phyloP scores from a whole-genome alignment of 1,140 invertebrate genomes.

The Campoletis sonorensis region DNA sequence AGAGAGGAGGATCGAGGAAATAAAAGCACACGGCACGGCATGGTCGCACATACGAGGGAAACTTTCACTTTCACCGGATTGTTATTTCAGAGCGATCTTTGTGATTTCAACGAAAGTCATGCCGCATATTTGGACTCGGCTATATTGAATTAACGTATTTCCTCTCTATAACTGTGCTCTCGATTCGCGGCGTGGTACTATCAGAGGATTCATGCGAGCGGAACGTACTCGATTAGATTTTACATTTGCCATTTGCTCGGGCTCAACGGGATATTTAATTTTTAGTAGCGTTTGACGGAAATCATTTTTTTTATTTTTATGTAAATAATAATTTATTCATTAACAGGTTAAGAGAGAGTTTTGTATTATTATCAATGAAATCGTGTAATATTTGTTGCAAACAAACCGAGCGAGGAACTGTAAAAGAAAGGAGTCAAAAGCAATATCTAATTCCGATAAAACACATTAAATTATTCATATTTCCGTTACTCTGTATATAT shows the following conservation, averaged over 20 bases:
- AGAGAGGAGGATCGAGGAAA: not conserved
- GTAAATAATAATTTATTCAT: too few relatives aligned
- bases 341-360: too few relatives aligned
- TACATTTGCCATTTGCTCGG: conserved; percentile 1
- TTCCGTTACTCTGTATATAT: too few relatives aligned
- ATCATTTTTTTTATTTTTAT: not conserved
- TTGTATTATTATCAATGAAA: too few relatives aligned
- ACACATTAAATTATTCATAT: too few relatives aligned
- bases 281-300: not conserved
- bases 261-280: not conserved
- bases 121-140: conserved; percentile 5
- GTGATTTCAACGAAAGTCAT: conserved; percentile 11
- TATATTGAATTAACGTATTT: not conserved
- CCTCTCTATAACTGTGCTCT: not conserved
- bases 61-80: conserved; percentile 23
- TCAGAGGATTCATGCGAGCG: conserved; percentile 43
- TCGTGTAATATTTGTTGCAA: too few relatives aligned
- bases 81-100: conserved; percentile 1
- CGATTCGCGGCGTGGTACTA: conserved; percentile 12
- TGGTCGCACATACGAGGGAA: not conserved
- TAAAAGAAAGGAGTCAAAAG: too few relatives aligned
- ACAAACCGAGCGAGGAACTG: too few relatives aligned
- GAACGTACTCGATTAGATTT: conserved; percentile 45
- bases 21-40: not conserved
- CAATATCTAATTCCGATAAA: too few relatives aligned